Base-by-base conservation (phyloP, 2,888 invertebrate genomes). In the Callyntrura sp. region DNA sequence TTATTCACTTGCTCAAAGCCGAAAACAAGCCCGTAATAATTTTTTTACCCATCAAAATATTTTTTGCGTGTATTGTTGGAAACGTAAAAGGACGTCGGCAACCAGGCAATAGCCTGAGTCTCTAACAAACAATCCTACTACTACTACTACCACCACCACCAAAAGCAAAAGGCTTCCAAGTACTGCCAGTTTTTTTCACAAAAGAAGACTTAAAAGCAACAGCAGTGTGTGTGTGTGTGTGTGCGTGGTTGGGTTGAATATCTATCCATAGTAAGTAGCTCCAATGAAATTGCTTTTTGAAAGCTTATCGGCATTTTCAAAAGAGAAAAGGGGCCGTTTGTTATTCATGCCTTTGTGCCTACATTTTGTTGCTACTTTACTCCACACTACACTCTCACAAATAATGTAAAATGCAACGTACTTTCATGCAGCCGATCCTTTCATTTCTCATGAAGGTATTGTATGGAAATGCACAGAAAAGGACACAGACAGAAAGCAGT, bases 281-380 rank as follows among this genome's bases (percentile, higher is more conserved):
- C 35, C 35, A 17, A 9, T 70, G 45, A 51, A 76, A 76, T 11
- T 11, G 14, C 85, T 78, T 45, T 86, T 86, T 78, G 79, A 79
- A 65, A 76, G 68, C 65, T 86, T 79, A 86, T 86, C 86, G 79
- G 86, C 79, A 86, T 68, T 78, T 65, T 78, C 28, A 78, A 86
- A 85, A 70, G 73, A 60, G 76, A 85, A 60, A 57, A 9, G 60
- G 60, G 51, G 17, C 62, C 85, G 85, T 20, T 85, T 85, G 85
- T 85, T 85, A 85, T 45, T 68, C 68, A 20, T 73, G 35, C 35
- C n/a, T 57, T 28, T 73, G 48, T 45, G 20, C 45, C 1, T 20
- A 73, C 70, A 48, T 45, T 73, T 73, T 73, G 48, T 45, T 73
- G 45, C 48, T 20, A 20, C 70, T 73, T 23, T 51, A 48, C 51